phyloP scores from a whole-genome alignment of 2,888 invertebrate species.

The Anoplius nigerrimus region DNA sequence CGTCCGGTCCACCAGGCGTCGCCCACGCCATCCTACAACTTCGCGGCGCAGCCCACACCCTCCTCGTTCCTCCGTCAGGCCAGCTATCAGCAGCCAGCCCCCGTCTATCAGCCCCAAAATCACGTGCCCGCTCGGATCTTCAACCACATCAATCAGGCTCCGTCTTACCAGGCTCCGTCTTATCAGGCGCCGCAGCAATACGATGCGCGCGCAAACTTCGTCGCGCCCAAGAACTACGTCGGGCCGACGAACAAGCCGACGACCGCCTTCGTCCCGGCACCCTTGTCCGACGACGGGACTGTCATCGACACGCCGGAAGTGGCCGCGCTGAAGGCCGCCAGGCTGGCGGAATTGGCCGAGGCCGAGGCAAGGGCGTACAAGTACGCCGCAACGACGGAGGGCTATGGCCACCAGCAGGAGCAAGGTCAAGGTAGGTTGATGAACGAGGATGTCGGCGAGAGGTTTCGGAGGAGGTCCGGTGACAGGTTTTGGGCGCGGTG shows the following conservation, averaged over 20 bases:
- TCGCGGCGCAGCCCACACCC: constrained; percentile 34
- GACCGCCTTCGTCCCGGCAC: constrained; percentile 69
- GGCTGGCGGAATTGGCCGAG: constrained; percentile 70
- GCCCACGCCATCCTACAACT: constrained; percentile 36
- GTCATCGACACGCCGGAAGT: constrained; percentile 73
- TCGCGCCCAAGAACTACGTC: constrained; percentile 29
- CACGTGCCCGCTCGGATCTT: neutral
- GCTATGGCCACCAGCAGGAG: constrained; percentile 31
- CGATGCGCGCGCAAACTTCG: constrained; percentile 31
- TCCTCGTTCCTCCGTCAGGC: constrained; percentile 33
- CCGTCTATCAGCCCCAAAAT: constrained; percentile 30
- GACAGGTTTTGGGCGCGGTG: too few species aligned
- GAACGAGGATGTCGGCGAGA: too few species aligned
- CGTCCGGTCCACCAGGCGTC: constrained; percentile 19
- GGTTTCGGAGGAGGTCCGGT: too few species aligned
- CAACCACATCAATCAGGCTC: neutral
- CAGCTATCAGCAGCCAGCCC: constrained; percentile 42
- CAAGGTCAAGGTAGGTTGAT: constrained; percentile 51
- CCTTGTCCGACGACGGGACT: constrained; percentile 71
- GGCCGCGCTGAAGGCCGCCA: constrained; percentile 70
- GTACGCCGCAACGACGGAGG: constrained; percentile 46
- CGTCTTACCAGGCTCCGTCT: neutral
- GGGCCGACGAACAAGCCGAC: constrained; percentile 33
- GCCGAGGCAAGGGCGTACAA: constrained; percentile 73
- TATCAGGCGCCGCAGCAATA: constrained; percentile 34